Conservation (phyloP, 2,113 vertebrate genomes). For the Mellivora capensis region DNA sequence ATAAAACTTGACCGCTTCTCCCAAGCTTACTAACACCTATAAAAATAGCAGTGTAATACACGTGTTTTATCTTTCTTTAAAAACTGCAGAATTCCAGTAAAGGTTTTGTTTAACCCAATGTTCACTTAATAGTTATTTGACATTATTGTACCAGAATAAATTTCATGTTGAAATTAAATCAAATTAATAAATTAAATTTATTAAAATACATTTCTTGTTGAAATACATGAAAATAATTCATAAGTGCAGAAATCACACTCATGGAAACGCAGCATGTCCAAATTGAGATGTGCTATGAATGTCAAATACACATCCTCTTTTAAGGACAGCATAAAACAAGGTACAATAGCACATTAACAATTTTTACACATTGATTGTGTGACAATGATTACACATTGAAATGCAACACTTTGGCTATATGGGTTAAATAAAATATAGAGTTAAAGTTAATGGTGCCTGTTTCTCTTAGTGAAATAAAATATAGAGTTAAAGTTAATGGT, state of each 20-base stretch:
- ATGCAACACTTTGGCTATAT: background rate
- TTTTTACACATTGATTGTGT: background rate
- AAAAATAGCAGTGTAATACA: background rate
- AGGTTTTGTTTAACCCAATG: background rate
- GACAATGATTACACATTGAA: background rate
- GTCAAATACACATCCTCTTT: background rate
- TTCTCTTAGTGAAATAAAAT: background rate
- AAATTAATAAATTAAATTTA: background rate
- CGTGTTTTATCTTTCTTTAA: background rate
- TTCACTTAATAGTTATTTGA: constrained; percentile 1
- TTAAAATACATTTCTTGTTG: background rate
- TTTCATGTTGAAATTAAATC: background rate
- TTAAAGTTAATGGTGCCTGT: background rate
- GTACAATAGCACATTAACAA: background rate
- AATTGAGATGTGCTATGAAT: background rate
- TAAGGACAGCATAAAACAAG: background rate
- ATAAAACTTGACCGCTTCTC: background rate
- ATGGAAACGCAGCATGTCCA: background rate
- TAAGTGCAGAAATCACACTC: background rate
- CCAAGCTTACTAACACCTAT: background rate
- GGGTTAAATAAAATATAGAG: background rate
- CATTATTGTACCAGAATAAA: background rate
- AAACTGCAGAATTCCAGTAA: background rate
- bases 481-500: background rate
- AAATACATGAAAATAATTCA: background rate